phyloP scores from a whole-genome alignment of 1,140 invertebrate genomes.

The Ooceraea biroi region DNA sequence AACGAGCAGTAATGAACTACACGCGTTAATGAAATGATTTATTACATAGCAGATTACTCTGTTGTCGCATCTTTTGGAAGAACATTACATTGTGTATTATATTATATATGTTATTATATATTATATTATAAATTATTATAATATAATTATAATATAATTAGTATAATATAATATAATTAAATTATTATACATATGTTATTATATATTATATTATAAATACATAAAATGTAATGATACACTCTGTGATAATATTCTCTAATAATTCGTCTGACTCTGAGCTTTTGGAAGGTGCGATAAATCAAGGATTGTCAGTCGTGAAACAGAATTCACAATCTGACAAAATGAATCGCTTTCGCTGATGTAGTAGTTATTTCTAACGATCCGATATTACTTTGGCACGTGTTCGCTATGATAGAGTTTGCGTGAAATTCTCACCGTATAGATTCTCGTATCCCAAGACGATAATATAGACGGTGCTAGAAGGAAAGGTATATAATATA shows the following conservation, averaged over 20 bases:
- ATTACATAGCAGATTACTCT: too few species aligned
- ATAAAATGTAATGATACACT: background rate
- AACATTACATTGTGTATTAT: too few species aligned
- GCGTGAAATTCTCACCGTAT: conserved; percentile 54
- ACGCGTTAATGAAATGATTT: too few species aligned
- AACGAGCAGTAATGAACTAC: too few species aligned
- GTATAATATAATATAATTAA: too few species aligned
- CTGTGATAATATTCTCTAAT: background rate
- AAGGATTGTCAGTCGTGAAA: conserved; percentile 14
- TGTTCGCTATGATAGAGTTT: conserved; percentile 54
- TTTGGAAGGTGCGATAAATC: conserved; percentile 21
- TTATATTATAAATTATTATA: too few species aligned
- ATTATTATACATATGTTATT: too few species aligned
- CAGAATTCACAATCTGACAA: conserved; percentile 5
- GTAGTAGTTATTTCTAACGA: conserved; percentile 60
- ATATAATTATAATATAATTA: too few species aligned
- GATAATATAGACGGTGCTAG: background rate
- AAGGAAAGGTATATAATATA: background rate
- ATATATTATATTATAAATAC: too few species aligned
- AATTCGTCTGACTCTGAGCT: background rate
- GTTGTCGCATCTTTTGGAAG: too few species aligned
- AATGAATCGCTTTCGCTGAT: conserved; percentile 46
- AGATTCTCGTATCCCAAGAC: conserved; percentile 21
- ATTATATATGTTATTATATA: too few species aligned
- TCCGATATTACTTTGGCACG: conserved; percentile 56